Conservation (phyloP, 2,888 invertebrate species). For the Lepeophtheirus nordmannii region DNA sequence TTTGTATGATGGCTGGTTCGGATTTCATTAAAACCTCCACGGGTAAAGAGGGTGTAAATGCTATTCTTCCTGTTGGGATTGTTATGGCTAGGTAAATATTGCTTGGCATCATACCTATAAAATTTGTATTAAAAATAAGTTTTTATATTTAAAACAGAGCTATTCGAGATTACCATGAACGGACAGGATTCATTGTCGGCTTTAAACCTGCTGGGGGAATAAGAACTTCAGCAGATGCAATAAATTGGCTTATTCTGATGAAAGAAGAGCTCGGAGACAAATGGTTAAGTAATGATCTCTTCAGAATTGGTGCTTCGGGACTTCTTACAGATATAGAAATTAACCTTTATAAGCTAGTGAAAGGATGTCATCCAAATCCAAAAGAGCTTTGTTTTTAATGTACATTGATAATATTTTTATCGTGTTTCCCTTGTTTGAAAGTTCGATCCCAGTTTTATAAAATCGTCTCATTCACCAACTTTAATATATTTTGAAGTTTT, state of each 20-base stretch:
- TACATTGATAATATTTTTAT: not conserved
- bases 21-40: conserved; percentile 98
- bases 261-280: conserved; percentile 65
- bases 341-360: conserved; percentile 38
- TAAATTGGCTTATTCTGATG: conserved; percentile 70
- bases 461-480: no score
- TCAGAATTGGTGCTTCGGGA: conserved; percentile 74
- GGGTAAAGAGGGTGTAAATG: conserved; percentile 86
- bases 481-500: no score
- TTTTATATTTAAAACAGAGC: not conserved
- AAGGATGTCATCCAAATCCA: conserved; percentile 29
- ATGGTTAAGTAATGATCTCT: conserved; percentile 53
- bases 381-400: not conserved
- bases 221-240: conserved; percentile 61
- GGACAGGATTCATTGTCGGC: conserved; percentile 56
- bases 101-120: not conserved
- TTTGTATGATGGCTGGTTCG: conserved; percentile 86
- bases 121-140: not conserved
- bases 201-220: conserved; percentile 97
- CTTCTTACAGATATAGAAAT: conserved; percentile 60
- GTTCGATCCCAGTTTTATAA: no score
- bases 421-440: not conserved
- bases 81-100: conserved; percentile 60
- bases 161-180: conserved; percentile 57
- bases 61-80: conserved; percentile 72